Conservation (phyloP, 1,140 invertebrate genomes). For the Tetramorium parvispinum region DNA sequence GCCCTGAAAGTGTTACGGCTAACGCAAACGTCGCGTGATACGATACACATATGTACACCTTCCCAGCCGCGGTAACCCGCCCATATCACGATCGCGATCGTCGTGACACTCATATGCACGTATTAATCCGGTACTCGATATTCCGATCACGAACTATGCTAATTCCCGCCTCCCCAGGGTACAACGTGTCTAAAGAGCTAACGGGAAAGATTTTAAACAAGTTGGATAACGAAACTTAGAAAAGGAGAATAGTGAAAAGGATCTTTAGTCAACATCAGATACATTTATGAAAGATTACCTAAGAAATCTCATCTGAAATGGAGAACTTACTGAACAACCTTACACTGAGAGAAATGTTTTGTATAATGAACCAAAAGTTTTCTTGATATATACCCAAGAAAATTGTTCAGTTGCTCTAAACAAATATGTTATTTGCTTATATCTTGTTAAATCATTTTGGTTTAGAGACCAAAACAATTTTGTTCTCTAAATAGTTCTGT, state of each 20-base stretch:
- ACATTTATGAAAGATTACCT: background rate
- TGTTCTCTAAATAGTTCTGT: too few species aligned
- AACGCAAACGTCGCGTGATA: slow-evolving; percentile 50
- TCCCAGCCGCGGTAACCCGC: slow-evolving; percentile 1
- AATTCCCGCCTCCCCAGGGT: slow-evolving; percentile 17
- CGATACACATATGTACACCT: background rate
- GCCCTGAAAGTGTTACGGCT: slow-evolving; percentile 69
- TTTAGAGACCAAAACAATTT: too few species aligned
- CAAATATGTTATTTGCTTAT: too few species aligned
- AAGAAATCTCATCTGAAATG: background rate
- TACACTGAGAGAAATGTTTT: too few species aligned
- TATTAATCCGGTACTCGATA: slow-evolving; percentile 25
- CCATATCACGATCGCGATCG: slow-evolving; percentile 45
- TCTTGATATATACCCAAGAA: too few species aligned
- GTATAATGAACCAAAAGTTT: too few species aligned
- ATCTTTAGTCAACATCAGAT: background rate
- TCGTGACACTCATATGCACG: background rate
- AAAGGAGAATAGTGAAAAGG: too few species aligned
- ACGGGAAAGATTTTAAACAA: background rate
- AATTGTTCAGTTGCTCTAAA: too few species aligned
- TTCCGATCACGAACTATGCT: slow-evolving; percentile 66
- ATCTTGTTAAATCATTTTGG: too few species aligned
- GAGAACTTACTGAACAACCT: background rate
- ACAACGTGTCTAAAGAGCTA: background rate
- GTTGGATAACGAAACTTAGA: background rate